Evolutionary conservation across 2,888 invertebrate species (phyloP).

Genomic region (Drepana falcataria): DNA sequence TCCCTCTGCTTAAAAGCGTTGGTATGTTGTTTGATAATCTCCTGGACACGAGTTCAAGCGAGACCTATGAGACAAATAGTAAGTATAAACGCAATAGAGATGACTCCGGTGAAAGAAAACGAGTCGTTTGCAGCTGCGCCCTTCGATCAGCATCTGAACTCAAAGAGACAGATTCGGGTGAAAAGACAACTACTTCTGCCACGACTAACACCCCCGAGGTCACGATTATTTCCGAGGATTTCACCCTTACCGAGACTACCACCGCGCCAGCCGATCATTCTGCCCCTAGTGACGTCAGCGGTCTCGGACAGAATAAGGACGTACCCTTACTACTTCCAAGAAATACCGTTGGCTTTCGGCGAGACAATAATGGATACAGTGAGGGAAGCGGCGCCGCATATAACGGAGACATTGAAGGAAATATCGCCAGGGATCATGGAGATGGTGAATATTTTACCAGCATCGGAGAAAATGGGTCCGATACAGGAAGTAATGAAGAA

Average conservation of each 20-base stretch:
- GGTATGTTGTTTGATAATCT: slow-evolving; percentile 64
- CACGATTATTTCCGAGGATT: slow-evolving; percentile 38
- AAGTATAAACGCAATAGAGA: slow-evolving; percentile 36
- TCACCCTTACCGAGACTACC: slow-evolving; percentile 44
- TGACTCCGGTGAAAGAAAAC: slow-evolving; percentile 21
- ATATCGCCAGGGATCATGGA: slow-evolving; percentile 71
- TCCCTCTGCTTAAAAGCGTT: slow-evolving; percentile 63
- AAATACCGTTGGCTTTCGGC: slow-evolving; percentile 67
- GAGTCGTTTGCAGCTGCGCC: slow-evolving; percentile 35
- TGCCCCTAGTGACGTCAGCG: slow-evolving; percentile 63
- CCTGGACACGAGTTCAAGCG: slow-evolving; percentile 45
- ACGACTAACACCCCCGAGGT: slow-evolving; percentile 43
- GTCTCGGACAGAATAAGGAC: slow-evolving; percentile 67
- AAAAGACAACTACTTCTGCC: slow-evolving; percentile 62
- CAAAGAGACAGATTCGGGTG: slow-evolving; percentile 29
- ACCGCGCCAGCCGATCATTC: slow-evolving; percentile 55
- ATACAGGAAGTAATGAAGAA: slow-evolving; percentile 58
- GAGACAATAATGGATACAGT: slow-evolving; percentile 69
- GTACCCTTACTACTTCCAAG: slow-evolving; percentile 70
- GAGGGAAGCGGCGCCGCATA: slow-evolving; percentile 66
- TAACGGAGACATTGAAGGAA: slow-evolving; percentile 64
- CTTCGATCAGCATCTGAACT: slow-evolving; percentile 19
- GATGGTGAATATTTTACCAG: slow-evolving; percentile 63
- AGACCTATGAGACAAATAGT: slow-evolving; percentile 32
- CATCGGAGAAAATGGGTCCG: slow-evolving; percentile 44